A percentile compares a stretch with the other conserved stretches of the same genome.
phyloP scores from a whole-genome alignment of 1,140 invertebrate genomes.

The Andricus grossulariae region DNA sequence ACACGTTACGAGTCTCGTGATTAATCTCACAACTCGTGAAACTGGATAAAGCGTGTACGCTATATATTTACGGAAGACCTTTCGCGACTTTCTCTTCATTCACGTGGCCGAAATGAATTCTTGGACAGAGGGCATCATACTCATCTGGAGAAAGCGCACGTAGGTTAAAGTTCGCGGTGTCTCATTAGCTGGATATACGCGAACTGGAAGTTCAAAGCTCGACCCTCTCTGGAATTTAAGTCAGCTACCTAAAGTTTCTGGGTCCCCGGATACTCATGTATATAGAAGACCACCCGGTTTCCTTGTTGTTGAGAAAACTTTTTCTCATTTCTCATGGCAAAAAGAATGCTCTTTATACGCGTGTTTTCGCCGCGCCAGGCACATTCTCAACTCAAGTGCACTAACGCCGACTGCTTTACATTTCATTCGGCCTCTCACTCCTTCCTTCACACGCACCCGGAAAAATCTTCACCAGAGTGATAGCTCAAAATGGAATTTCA shows the following conservation, averaged over 20 bases:
- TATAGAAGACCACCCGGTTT: background rate
- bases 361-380: constrained; percentile 14
- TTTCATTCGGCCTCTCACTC: constrained; percentile 27
- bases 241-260: background rate
- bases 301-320: constrained; percentile 4
- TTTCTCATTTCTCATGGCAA: constrained; percentile 3
- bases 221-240: background rate
- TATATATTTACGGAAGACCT: background rate
- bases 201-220: background rate
- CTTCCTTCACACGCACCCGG: constrained; percentile 15
- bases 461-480: background rate
- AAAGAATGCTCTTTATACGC: constrained; percentile 18
- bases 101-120: background rate
- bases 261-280: background rate
- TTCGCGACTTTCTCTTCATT: constrained; percentile 15
- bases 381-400: constrained; percentile 20
- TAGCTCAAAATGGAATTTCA: constrained; percentile 24
- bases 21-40: background rate
- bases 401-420: constrained; percentile 15
- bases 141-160: background rate
- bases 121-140: background rate
- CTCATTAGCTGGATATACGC: constrained; percentile 7
- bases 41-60: background rate
- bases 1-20: too few relatives aligned
- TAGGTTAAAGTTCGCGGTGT: constrained; percentile 3